Evolutionary conservation across 2,888 invertebrate species (phyloP).

Genomic region (Thumatha senex): DNA sequence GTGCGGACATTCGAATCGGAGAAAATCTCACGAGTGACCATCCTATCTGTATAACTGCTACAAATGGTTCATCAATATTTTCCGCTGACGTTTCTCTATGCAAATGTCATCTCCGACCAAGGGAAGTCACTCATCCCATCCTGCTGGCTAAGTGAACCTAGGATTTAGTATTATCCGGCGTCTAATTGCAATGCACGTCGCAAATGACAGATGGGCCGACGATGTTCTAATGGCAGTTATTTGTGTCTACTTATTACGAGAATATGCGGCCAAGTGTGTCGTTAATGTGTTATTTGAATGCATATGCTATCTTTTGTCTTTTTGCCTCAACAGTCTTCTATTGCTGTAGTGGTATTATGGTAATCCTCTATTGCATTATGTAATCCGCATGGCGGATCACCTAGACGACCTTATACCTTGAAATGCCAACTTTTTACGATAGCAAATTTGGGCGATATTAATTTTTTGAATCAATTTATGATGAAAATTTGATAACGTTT

Average conservation of each 20-base stretch:
- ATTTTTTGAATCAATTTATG: too few relatives aligned
- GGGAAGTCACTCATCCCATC: constrained; percentile 4
- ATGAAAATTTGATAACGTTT: too few relatives aligned
- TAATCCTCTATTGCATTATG: too few relatives aligned
- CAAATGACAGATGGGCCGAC: constrained; percentile 25
- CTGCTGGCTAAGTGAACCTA: constrained; percentile 21
- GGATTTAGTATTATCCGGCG: constrained; percentile 32
- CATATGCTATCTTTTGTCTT: not conserved
- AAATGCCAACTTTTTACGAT: too few relatives aligned
- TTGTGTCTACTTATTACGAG: constrained; percentile 32
- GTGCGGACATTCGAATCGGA: too few relatives aligned
- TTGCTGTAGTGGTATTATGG: too few relatives aligned
- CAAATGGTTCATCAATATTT: too few relatives aligned
- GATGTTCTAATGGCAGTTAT: constrained; percentile 30
- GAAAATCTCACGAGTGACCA: too few relatives aligned
- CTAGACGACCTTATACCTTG: too few relatives aligned
- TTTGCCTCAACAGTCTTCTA: not conserved
- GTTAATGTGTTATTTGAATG: not conserved
- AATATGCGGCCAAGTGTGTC: constrained; percentile 14
- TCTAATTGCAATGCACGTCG: constrained; percentile 33
- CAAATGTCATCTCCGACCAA: constrained; percentile 4
- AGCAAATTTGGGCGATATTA: too few relatives aligned
- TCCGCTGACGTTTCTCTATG: not conserved
- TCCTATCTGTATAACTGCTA: too few relatives aligned
- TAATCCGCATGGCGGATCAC: too few relatives aligned